Evolutionary conservation across 2,888 invertebrate species (phyloP).

Genomic region (Cantharis flavilabris): DNA sequence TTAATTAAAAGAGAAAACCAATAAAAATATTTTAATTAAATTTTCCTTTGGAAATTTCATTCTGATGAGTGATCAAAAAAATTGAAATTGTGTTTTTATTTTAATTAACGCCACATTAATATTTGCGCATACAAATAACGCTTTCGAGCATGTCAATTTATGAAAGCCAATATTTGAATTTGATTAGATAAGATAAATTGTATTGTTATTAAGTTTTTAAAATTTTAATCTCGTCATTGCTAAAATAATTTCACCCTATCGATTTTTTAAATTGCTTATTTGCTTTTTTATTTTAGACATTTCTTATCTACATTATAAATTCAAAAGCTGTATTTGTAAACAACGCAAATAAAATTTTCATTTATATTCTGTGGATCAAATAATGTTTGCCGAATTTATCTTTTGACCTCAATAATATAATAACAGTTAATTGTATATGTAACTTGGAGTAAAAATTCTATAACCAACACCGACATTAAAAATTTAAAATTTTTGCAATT

Average conservation of each 20-base stretch:
- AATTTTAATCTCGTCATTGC: conserved; percentile 4
- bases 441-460: neutral
- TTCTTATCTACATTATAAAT: neutral
- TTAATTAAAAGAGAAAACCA: neutral
- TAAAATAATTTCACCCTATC: neutral
- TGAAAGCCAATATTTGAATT: conserved; percentile 8
- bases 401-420: neutral
- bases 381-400: neutral
- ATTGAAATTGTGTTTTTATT: neutral
- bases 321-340: neutral
- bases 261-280: neutral
- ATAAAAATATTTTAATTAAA: neutral
- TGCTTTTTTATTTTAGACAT: neutral
- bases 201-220: conserved; percentile 5
- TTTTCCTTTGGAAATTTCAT: neutral
- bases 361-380: neutral
- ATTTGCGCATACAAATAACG: neutral
- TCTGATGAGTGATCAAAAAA: neutral
- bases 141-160: conserved; percentile 1
- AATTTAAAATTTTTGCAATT: neutral
- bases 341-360: neutral
- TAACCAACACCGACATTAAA: neutral
- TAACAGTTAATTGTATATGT: neutral
- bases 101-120: neutral
- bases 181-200: conserved; percentile 14